phyloP scores from a whole-genome alignment of 2,888 invertebrate species.

The Polydrusus cervinus region DNA sequence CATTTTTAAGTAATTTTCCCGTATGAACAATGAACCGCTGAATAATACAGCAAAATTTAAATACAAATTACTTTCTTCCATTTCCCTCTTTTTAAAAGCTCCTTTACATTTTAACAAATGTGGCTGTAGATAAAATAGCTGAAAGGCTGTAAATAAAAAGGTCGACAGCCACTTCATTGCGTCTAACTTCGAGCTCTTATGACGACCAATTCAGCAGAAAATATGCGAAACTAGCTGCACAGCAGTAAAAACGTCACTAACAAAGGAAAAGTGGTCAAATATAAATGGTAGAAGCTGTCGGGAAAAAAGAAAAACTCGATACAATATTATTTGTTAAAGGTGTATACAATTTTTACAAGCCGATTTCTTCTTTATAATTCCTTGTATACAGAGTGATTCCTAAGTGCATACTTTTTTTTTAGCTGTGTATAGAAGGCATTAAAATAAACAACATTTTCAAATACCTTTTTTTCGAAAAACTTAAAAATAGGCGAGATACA shows the following conservation, averaged over 20 bases:
- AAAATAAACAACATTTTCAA: too few relatives aligned
- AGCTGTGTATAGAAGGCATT: too few relatives aligned
- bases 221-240: slow-evolving; percentile 38
- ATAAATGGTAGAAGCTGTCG: slow-evolving; percentile 34
- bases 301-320: slow-evolving; percentile 36
- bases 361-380: too few relatives aligned
- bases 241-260: slow-evolving; percentile 45
- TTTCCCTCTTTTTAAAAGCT: background rate
- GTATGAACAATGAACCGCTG: background rate
- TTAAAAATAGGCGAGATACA: too few relatives aligned
- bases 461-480: too few relatives aligned
- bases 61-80: background rate
- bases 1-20: too few relatives aligned
- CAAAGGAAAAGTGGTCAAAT: slow-evolving; percentile 38
- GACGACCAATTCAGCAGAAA: slow-evolving; percentile 45
- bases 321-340: slow-evolving; percentile 4
- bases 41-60: background rate
- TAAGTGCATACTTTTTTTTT: too few relatives aligned
- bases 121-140: slow-evolving; percentile 23
- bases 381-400: too few relatives aligned
- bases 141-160: slow-evolving; percentile 41
- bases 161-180: slow-evolving; percentile 34
- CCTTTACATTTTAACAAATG: slow-evolving; percentile 12
- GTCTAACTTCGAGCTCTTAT: slow-evolving; percentile 34
- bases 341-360: too few relatives aligned